Evolutionary conservation across 1,140 invertebrate species (phyloP).

Genomic region (Cydia fagiglandana): DNA sequence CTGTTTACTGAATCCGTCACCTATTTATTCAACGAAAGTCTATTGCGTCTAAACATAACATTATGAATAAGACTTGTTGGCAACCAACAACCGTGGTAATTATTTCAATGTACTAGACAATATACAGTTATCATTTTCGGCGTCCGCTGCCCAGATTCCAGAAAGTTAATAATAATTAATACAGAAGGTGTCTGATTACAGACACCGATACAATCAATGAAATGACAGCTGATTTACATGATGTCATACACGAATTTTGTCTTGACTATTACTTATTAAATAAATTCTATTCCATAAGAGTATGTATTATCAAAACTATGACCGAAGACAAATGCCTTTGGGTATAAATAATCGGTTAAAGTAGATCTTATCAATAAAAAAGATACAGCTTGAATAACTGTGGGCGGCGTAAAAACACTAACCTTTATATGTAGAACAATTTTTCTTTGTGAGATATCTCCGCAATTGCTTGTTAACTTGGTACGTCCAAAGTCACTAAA

Average conservation of each 20-base stretch:
- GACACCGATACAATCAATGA: conserved; percentile 28
- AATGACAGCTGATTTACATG: conserved; percentile 32
- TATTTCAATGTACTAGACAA: background rate
- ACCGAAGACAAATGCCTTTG: background rate
- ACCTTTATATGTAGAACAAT: conserved; percentile 55
- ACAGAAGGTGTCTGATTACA: conserved; percentile 63
- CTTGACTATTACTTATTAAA: background rate
- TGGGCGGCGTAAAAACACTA: conserved; percentile 64
- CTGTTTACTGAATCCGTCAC: conserved; percentile 2
- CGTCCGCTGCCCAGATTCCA: conserved; percentile 10
- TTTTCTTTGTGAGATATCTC: conserved; percentile 33
- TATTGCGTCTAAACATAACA: conserved; percentile 21
- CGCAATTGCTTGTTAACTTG: conserved; percentile 5
- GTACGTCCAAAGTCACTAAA: conserved; percentile 49
- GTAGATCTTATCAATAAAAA: conserved; percentile 42
- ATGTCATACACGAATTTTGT: conserved; percentile 21
- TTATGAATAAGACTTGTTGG: conserved; percentile 22
- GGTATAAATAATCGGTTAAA: background rate
- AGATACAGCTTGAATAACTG: conserved; percentile 59
- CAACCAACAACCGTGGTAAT: conserved; percentile 10
- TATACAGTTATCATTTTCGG: conserved; percentile 14
- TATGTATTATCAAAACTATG: background rate
- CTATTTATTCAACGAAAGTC: conserved; percentile 7
- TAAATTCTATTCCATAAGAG: background rate
- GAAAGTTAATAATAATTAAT: conserved; percentile 68